These are phyloP conservation scores for Xenopus petersii DNA, from an alignment of 2,797 vertebrate genomes.

Conservation along the genomic window DNA sequence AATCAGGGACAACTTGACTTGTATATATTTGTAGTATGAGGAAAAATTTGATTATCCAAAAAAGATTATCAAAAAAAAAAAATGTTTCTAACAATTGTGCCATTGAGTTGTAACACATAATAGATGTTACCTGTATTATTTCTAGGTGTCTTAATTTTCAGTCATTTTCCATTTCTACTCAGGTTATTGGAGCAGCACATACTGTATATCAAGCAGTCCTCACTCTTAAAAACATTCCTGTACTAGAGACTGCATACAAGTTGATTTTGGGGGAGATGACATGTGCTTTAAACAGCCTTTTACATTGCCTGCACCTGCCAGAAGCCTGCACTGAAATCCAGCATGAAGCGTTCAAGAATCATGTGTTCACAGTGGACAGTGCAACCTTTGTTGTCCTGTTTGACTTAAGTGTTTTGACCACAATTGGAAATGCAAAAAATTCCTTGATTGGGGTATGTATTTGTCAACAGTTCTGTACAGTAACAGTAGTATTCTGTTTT, in stretches of 20 bases:
- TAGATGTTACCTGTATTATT: no score
- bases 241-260: constrained; percentile 93
- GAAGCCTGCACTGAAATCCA: constrained; percentile 78
- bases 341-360: constrained; percentile 82
- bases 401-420: constrained; percentile 92
- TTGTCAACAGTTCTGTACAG: no score
- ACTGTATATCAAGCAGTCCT: constrained; percentile 91
- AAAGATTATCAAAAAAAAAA: no score
- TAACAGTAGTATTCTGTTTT: no score
- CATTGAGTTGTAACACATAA: no score
- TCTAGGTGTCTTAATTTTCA: constrained; percentile 12
- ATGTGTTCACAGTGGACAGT: constrained; percentile 75
- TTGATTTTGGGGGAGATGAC: constrained; percentile 95
- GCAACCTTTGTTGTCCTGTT: constrained; percentile 93
- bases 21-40: no score
- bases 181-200: constrained; percentile 90
- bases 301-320: constrained; percentile 69
- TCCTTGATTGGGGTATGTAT: constrained; percentile 92
- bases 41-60: no score
- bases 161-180: constrained; percentile 14
- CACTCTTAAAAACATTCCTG: constrained; percentile 95
- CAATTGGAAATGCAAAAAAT: constrained; percentile 98
- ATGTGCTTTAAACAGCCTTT: constrained; percentile 85
- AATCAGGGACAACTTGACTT: no score
- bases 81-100: no score